Evolutionary conservation across 23 tunicate species (phyloP).

Genomic region (Botrylloides violaceus): DNA sequence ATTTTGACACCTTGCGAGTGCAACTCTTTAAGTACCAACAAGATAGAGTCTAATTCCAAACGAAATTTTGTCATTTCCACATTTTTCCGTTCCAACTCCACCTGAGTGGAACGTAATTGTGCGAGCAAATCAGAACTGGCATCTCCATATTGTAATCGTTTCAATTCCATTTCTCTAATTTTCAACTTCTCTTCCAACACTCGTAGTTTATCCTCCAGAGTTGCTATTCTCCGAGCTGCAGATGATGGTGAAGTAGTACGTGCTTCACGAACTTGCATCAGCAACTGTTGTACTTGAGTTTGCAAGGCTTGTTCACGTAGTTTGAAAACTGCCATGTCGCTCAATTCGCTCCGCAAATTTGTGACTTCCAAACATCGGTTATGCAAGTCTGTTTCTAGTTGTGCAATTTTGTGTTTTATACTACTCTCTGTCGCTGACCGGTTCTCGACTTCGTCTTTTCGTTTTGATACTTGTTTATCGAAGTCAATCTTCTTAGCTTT

Average conservation of each 20-base stretch:
- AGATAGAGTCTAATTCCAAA: slow-evolving; percentile 50
- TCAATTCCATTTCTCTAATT: neutral
- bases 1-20: slow-evolving; percentile 34
- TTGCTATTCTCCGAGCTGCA: slow-evolving; percentile 6
- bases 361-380: neutral
- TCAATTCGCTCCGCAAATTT: neutral
- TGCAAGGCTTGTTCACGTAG: slow-evolving; percentile 23
- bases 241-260: slow-evolving; percentile 2
- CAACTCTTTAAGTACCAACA: slow-evolving; percentile 30
- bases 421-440: neutral
- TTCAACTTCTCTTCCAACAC: slow-evolving; percentile 11
- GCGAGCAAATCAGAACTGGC: neutral
- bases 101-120: neutral
- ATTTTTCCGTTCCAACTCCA: slow-evolving; percentile 29
- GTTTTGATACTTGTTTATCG: neutral
- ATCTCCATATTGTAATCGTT: neutral
- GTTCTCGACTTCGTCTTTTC: neutral
- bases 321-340: neutral
- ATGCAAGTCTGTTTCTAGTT: slow-evolving; percentile 4
- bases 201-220: slow-evolving; percentile 11
- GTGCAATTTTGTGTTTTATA: neutral
- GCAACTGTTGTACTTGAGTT: neutral
- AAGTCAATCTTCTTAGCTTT: neutral
- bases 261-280: neutral
- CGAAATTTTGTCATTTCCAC: slow-evolving; percentile 50